Conservation (phyloP, 1,140 invertebrate species). For the Rhizoglyphus robini region DNA sequence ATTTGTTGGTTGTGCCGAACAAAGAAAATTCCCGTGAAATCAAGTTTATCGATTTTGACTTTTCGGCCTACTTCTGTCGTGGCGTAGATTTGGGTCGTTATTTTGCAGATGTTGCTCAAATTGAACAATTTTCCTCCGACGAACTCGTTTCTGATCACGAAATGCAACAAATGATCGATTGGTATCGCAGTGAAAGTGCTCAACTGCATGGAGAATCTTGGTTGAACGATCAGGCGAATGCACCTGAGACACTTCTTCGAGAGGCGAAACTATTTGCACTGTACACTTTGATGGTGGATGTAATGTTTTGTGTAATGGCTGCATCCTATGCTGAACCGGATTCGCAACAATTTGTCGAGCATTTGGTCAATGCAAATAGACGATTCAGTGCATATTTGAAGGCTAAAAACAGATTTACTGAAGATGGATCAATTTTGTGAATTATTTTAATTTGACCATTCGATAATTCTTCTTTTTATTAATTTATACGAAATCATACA, state of each 20-base stretch:
- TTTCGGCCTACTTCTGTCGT: background rate
- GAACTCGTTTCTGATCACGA: background rate
- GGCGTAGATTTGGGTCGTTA: conserved; percentile 12
- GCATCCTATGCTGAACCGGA: conserved; percentile 56
- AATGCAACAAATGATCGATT: background rate
- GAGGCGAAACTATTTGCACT: background rate
- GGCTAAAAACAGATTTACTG: background rate
- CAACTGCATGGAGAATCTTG: background rate
- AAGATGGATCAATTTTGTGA: background rate
- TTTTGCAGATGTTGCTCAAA: background rate
- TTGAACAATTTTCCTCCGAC: background rate
- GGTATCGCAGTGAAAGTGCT: background rate
- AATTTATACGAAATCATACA: no score
- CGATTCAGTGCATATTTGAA: background rate
- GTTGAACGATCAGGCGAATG: background rate
- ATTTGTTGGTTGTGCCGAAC: background rate
- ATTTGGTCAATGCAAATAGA: background rate
- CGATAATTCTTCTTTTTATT: no score
- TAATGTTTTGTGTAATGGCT: conserved; percentile 66
- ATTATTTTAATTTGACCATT: no score
- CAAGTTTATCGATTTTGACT: conserved; percentile 17
- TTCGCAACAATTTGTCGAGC: background rate
- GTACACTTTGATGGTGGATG: background rate
- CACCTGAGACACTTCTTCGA: background rate
- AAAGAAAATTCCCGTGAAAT: background rate